Conservation (phyloP, 2,113 vertebrate genomes). For the Rutilus rutilus region DNA sequence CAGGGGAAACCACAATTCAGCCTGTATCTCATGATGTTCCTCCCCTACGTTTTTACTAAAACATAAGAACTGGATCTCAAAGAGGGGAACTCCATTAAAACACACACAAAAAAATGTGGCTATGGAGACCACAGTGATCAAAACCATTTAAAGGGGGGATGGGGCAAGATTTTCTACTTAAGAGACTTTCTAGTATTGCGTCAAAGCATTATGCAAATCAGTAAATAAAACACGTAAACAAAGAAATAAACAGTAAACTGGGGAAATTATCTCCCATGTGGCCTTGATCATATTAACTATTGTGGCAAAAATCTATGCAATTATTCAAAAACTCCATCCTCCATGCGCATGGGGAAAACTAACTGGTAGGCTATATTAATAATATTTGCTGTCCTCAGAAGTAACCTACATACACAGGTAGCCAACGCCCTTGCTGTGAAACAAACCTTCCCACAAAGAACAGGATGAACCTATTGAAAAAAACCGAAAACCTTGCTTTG, state of each 20-base stretch:
- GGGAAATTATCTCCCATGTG: background rate
- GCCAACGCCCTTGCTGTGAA: slow-evolving; percentile 23
- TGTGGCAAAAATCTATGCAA: background rate
- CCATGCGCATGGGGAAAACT: background rate
- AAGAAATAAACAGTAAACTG: background rate
- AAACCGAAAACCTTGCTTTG: background rate
- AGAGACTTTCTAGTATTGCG: background rate
- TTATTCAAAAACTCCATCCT: background rate
- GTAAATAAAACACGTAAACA: background rate
- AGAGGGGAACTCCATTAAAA: slow-evolving; percentile 71
- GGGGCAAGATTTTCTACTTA: background rate
- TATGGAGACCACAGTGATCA: slow-evolving; percentile 65
- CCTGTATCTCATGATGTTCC: slow-evolving; percentile 72
- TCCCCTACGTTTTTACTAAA: slow-evolving; percentile 68
- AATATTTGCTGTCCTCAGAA: background rate
- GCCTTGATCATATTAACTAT: background rate
- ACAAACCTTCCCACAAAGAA: slow-evolving; percentile 34
- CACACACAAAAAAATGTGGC: slow-evolving; percentile 63
- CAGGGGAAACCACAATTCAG: slow-evolving; percentile 81
- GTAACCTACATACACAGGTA: slow-evolving; percentile 28
- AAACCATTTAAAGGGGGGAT: background rate
- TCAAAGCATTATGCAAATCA: background rate
- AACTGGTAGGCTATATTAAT: slow-evolving; percentile 12
- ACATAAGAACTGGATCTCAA: slow-evolving; percentile 56
- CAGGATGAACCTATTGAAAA: slow-evolving; percentile 38